A percentile compares a stretch with the other conserved stretches of the same genome.
phyloP scores from a whole-genome alignment of 2,797 vertebrate species.

The Enteromius afrohamiltoni region DNA sequence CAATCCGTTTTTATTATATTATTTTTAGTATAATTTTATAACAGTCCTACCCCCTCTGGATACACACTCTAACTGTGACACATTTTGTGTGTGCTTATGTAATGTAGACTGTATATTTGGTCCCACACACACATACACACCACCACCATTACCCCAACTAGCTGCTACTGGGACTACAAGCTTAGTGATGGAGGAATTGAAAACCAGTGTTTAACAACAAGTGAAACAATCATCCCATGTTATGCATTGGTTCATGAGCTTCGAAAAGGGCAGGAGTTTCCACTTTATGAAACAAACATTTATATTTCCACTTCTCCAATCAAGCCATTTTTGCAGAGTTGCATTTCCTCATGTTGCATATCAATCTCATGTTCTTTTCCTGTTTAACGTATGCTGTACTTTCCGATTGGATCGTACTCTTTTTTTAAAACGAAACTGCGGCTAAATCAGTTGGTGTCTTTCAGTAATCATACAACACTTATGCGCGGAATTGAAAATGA shows the following conservation, averaged over 20 bases:
- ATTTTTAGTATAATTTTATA: too few species aligned
- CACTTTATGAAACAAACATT: slow-evolving; percentile 1
- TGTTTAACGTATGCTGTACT: not conserved
- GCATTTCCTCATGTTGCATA: not conserved
- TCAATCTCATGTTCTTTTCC: not conserved
- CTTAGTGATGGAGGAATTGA: slow-evolving; percentile 43
- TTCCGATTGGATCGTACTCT: too few species aligned
- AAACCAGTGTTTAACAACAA: not conserved
- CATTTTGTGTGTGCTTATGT: too few species aligned
- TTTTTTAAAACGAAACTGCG: too few species aligned
- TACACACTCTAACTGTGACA: too few species aligned
- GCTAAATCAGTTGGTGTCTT: too few species aligned
- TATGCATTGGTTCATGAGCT: slow-evolving; percentile 35
- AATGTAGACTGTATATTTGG: too few species aligned
- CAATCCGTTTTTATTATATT: too few species aligned
- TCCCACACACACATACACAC: not conserved
- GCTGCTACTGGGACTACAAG: slow-evolving; percentile 7
- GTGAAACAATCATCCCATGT: slow-evolving; percentile 33
- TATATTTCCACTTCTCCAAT: slow-evolving; percentile 36
- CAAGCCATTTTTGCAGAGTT: slow-evolving; percentile 32
- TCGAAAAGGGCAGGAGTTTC: slow-evolving; percentile 41
- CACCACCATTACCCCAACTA: slow-evolving; percentile 32
- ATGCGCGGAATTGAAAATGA: too few species aligned
- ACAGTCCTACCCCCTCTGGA: too few species aligned
- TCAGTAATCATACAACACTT: too few species aligned